Conservation (phyloP, 2,797 vertebrate genomes). For the Anguilla obscura region DNA sequence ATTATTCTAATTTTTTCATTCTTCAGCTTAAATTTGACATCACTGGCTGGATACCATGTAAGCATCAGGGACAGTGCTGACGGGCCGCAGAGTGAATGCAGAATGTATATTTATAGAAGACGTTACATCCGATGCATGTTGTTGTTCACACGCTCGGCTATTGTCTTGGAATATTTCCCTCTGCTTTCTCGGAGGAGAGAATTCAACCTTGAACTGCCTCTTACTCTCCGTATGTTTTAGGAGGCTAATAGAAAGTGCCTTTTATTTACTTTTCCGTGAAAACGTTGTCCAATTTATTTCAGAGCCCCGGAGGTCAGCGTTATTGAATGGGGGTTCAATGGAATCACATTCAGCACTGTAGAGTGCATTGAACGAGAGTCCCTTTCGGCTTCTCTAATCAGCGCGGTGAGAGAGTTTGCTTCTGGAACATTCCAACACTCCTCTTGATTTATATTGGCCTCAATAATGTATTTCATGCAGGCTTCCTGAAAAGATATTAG, state of each 20-base stretch:
- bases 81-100: not conserved
- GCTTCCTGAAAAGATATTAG: not conserved
- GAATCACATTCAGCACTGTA: not conserved
- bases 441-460: not conserved
- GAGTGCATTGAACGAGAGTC: slow-evolving; percentile 1
- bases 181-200: not conserved
- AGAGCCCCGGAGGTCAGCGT: not conserved
- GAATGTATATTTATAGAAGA: not conserved
- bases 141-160: not conserved
- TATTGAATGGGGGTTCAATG: slow-evolving; percentile 24
- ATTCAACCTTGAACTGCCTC: slow-evolving; percentile 12
- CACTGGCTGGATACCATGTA: not conserved
- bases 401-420: not conserved
- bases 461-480: not conserved
- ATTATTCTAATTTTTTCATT: not conserved
- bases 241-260: slow-evolving; percentile 18
- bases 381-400: not conserved
- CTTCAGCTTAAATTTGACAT: not conserved
- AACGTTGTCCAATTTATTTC: slow-evolving; percentile 25
- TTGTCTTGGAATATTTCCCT: slow-evolving; percentile 12
- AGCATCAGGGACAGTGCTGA: not conserved
- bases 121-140: not conserved
- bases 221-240: not conserved
- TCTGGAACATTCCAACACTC: slow-evolving; percentile 4
- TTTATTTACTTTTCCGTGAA: slow-evolving; percentile 15